Percentiles rank a stretch among this genome's conserved stretches.
phyloP scores from a whole-genome alignment of 2,797 vertebrate genomes.

The Coracias cyanogaster region DNA sequence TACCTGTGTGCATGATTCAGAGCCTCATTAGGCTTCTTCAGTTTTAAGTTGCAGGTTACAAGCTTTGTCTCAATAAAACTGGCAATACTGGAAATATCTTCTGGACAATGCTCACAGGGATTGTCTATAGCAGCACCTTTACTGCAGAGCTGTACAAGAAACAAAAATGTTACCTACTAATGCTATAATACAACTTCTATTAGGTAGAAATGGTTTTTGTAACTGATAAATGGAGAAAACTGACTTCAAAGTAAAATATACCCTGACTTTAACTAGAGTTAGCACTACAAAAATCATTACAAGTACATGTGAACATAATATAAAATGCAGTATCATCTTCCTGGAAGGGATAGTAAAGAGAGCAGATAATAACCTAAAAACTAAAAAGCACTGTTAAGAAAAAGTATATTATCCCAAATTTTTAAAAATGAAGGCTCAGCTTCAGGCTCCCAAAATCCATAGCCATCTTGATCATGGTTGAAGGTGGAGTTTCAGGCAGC shows the following conservation, averaged over 20 bases:
- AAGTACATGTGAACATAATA: background rate
- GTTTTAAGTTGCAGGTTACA: constrained; percentile 76
- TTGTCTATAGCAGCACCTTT: constrained; percentile 72
- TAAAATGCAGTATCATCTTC: constrained; percentile 4
- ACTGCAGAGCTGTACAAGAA: constrained; percentile 76
- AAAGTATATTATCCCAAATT: background rate
- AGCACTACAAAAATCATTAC: background rate
- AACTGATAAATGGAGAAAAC: background rate
- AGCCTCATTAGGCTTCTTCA: constrained; percentile 77
- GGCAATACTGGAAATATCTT: constrained; percentile 75
- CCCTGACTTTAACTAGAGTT: background rate
- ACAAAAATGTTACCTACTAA: background rate
- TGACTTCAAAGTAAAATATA: background rate
- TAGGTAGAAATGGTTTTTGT: background rate
- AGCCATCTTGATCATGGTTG: background rate
- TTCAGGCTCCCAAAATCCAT: background rate
- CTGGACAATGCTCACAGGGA: constrained; percentile 63
- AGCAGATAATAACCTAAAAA: constrained; percentile 42
- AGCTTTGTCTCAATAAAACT: constrained; percentile 82
- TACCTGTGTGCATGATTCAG: constrained; percentile 82
- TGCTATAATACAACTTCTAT: background rate
- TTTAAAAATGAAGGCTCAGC: background rate
- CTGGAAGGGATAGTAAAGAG: background rate
- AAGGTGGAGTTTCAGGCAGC: background rate
- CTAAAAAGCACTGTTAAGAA: background rate